These are phyloP conservation scores for Cantharis lateralis DNA, from an alignment of 2,888 invertebrate species.

Conservation along the genomic window DNA sequence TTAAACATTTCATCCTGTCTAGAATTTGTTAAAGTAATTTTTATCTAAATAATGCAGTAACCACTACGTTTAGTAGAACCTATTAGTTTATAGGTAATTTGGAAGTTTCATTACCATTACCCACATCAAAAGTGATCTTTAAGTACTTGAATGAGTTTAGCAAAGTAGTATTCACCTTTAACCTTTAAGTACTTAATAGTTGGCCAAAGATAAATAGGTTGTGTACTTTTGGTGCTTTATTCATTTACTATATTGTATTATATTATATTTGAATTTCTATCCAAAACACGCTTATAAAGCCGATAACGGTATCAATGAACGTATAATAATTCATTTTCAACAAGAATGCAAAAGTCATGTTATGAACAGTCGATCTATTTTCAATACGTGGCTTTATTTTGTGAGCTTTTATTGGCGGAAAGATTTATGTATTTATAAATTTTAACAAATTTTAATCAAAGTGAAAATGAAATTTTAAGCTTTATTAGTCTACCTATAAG, in stretches of 20 bases:
- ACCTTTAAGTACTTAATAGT: neutral
- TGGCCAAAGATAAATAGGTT: neutral
- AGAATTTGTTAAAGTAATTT: neutral
- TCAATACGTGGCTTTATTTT: slow-evolving; percentile 19
- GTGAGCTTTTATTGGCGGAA: slow-evolving; percentile 10
- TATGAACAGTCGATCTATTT: slow-evolving; percentile 18
- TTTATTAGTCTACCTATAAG: neutral
- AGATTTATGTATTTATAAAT: slow-evolving; percentile 18
- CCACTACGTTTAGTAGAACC: neutral
- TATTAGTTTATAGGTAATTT: neutral
- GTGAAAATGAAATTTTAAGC: neutral
- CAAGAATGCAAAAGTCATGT: slow-evolving; percentile 13
- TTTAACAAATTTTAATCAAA: slow-evolving; percentile 16
- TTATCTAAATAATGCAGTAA: neutral
- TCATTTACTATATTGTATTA: neutral
- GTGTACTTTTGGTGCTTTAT: neutral
- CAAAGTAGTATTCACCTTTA: neutral
- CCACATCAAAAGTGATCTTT: neutral
- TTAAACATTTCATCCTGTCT: neutral
- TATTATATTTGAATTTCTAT: slow-evolving; percentile 5
- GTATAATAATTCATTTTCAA: slow-evolving; percentile 20
- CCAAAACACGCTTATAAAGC: slow-evolving; percentile 1
- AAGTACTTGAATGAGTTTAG: neutral
- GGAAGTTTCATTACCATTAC: neutral
- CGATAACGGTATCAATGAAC: slow-evolving; percentile 11